phyloP scores from a whole-genome alignment of 2,888 invertebrate genomes.

The Acanthopleura granulata region DNA sequence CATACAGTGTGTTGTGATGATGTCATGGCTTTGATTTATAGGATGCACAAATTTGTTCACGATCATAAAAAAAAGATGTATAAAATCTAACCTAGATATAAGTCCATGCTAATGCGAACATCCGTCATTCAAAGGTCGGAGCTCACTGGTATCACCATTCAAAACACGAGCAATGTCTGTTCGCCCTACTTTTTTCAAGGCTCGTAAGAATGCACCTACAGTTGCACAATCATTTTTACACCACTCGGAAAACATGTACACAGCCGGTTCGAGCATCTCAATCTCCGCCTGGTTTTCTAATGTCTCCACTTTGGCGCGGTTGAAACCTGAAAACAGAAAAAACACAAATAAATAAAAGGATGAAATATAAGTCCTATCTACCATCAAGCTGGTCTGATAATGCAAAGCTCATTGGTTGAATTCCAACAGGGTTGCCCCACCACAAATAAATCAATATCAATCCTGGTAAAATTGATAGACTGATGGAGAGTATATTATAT shows the following conservation, averaged over 20 bases:
- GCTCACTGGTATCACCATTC: conserved; percentile 33
- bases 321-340: conserved; percentile 47
- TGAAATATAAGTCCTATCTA: too few relatives aligned
- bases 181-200: conserved; percentile 48
- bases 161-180: conserved; percentile 44
- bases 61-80: too few relatives aligned
- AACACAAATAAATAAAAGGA: neutral
- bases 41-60: too few relatives aligned
- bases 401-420: too few relatives aligned
- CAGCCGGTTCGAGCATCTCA: conserved; percentile 33
- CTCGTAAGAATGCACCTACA: conserved; percentile 46
- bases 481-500: too few relatives aligned
- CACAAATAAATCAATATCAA: too few relatives aligned
- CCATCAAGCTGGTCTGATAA: too few relatives aligned
- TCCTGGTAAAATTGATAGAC: too few relatives aligned
- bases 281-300: conserved; percentile 39
- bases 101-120: neutral
- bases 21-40: too few relatives aligned
- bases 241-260: conserved; percentile 51
- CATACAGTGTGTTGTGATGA: too few relatives aligned
- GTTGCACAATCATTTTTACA: conserved; percentile 44
- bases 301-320: conserved; percentile 37
- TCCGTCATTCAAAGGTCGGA: conserved; percentile 23
- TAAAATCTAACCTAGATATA: neutral
- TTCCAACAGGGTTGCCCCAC: too few relatives aligned